Evolutionary conservation across 2,797 vertebrate genomes (phyloP).

Genomic region (Allobates femoralis): DNA sequence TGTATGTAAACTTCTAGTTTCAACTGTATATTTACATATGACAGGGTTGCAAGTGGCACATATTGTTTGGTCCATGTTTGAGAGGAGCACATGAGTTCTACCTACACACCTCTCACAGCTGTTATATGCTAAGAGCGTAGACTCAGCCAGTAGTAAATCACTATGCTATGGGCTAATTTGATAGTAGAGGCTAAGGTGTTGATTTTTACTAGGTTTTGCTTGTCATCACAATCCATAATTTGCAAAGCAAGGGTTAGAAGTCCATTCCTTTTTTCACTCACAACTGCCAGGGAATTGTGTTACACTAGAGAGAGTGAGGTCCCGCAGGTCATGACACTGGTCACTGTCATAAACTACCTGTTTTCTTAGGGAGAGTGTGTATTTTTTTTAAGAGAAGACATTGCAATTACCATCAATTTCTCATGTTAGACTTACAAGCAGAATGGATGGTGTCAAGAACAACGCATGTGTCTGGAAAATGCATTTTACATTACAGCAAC

Average conservation of each 20-base stretch:
- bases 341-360: conserved; percentile 68
- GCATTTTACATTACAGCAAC: conserved; percentile 67
- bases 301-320: conserved; percentile 67
- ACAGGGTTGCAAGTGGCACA: conserved; percentile 5
- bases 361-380: conserved; percentile 66
- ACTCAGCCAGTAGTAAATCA: conserved; percentile 53
- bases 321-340: conserved; percentile 68
- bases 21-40: neutral
- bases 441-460: neutral
- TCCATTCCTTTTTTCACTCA: conserved; percentile 65
- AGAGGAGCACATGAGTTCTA: neutral
- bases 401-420: conserved; percentile 41
- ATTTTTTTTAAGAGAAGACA: conserved; percentile 1
- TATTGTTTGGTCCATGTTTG: too few species aligned
- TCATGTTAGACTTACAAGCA: conserved; percentile 19
- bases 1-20: too few species aligned
- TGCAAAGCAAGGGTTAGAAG: conserved; percentile 70
- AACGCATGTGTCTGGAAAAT: conserved; percentile 68
- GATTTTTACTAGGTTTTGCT: conserved; percentile 70
- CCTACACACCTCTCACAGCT: conserved; percentile 16
- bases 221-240: conserved; percentile 75
- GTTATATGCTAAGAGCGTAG: conserved; percentile 14
- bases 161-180: conserved; percentile 49
- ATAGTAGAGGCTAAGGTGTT: conserved; percentile 68
- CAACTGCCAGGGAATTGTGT: conserved; percentile 46